These are phyloP conservation scores for Andrena minutula DNA, from an alignment of 2,888 invertebrate genomes.

Conservation along the genomic window DNA sequence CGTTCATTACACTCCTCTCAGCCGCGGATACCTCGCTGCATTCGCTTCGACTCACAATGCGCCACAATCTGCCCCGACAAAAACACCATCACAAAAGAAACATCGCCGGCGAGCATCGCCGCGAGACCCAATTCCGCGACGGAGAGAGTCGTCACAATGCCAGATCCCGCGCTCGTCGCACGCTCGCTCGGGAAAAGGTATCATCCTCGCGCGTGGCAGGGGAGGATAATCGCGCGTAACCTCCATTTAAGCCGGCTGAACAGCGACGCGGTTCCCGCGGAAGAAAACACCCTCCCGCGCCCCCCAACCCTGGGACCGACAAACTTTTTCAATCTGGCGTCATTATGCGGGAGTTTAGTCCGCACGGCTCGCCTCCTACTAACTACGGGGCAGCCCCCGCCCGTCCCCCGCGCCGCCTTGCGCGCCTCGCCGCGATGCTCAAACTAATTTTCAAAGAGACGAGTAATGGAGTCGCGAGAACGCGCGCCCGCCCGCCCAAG, in stretches of 20 bases:
- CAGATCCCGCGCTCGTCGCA: neutral
- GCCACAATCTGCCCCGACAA: neutral
- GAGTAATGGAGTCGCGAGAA: slow-evolving; percentile 63
- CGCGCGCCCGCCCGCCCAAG: slow-evolving; percentile 36
- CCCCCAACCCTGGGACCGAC: slow-evolving; percentile 33
- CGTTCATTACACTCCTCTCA: too few species aligned
- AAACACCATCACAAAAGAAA: neutral
- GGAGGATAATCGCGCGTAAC: slow-evolving; percentile 72
- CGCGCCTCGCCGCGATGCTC: slow-evolving; percentile 49
- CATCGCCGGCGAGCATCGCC: neutral
- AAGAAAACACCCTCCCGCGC: slow-evolving; percentile 64
- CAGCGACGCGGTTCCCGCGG: slow-evolving; percentile 54
- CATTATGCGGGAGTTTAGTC: slow-evolving; percentile 78
- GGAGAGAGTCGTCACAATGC: neutral
- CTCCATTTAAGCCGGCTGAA: slow-evolving; percentile 68
- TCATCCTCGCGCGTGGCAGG: slow-evolving; percentile 28
- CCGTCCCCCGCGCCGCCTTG: slow-evolving; percentile 3
- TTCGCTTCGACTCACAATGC: neutral
- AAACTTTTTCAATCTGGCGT: slow-evolving; percentile 82
- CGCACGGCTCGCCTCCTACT: slow-evolving; percentile 54
- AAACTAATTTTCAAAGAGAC: slow-evolving; percentile 74
- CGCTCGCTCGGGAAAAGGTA: slow-evolving; percentile 21
- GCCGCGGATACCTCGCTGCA: neutral
- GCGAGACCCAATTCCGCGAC: neutral
- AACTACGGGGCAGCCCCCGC: slow-evolving; percentile 45